These are phyloP conservation scores for Lacerta viridis DNA, from an alignment of 2,797 vertebrate species.

Conservation along the genomic window DNA sequence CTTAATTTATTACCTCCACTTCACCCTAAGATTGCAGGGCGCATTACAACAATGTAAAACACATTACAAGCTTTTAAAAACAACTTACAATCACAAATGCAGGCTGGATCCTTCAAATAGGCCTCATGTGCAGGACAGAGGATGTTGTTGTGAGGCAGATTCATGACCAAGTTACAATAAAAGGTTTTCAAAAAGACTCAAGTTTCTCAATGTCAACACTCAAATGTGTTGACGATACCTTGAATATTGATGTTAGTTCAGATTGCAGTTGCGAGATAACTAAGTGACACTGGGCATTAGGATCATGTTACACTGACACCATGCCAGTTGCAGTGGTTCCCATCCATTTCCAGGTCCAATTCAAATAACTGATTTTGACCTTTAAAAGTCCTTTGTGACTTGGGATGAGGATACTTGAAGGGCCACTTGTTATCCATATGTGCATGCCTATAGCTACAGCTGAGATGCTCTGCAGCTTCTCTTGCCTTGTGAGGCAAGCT, in stretches of 20 bases:
- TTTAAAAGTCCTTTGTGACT: background rate
- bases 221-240: background rate
- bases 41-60: no score
- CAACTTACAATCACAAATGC: no score
- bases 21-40: no score
- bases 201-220: background rate
- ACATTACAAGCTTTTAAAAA: no score
- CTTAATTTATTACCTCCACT: background rate
- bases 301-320: no score
- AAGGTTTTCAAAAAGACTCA: background rate
- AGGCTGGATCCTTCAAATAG: background rate
- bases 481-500: background rate
- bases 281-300: no score
- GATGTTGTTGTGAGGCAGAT: slow-evolving; percentile 20
- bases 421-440: background rate
- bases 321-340: no score
- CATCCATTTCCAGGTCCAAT: background rate
- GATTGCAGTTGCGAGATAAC: no score
- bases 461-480: background rate
- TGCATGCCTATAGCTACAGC: background rate
- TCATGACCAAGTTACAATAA: slow-evolving; percentile 18
- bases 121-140: background rate
- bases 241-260: no score
- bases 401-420: background rate
- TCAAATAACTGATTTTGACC: background rate